Conservation (phyloP, 2,113 vertebrate species). For the Pterophyllum scalare region DNA sequence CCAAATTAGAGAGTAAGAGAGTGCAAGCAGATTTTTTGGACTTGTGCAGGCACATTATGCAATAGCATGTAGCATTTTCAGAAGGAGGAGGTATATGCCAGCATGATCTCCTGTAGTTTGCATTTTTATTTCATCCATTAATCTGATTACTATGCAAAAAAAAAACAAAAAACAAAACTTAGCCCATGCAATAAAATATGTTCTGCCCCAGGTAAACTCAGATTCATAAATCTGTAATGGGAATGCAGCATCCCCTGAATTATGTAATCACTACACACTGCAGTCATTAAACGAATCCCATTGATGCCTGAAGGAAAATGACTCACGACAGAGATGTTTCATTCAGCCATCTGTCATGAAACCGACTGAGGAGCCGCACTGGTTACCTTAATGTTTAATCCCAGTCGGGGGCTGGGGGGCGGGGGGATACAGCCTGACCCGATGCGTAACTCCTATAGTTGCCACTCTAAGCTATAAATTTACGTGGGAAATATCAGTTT, state of each 20-base stretch:
- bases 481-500: background rate
- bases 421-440: background rate
- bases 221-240: constrained; percentile 61
- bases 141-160: background rate
- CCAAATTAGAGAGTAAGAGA: constrained; percentile 28
- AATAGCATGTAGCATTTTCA: background rate
- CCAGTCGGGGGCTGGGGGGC: background rate
- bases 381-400: background rate
- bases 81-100: constrained; percentile 2
- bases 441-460: constrained; percentile 4
- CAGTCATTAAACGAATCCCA: constrained; percentile 35
- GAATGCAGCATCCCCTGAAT: constrained; percentile 69
- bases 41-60: background rate
- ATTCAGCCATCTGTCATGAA: constrained; percentile 13
- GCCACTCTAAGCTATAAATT: background rate
- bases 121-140: constrained; percentile 26
- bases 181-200: background rate
- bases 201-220: background rate
- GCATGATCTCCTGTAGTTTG: constrained; percentile 55
- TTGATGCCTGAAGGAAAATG: constrained; percentile 13
- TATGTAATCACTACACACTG: constrained; percentile 70
- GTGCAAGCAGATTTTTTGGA: background rate
- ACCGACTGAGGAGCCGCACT: constrained; percentile 5
- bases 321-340: constrained; percentile 26
- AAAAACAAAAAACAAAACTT: background rate